These are phyloP conservation scores for Trematocara nigrifrons DNA, from an alignment of 2,113 vertebrate genomes.

Conservation along the genomic window DNA sequence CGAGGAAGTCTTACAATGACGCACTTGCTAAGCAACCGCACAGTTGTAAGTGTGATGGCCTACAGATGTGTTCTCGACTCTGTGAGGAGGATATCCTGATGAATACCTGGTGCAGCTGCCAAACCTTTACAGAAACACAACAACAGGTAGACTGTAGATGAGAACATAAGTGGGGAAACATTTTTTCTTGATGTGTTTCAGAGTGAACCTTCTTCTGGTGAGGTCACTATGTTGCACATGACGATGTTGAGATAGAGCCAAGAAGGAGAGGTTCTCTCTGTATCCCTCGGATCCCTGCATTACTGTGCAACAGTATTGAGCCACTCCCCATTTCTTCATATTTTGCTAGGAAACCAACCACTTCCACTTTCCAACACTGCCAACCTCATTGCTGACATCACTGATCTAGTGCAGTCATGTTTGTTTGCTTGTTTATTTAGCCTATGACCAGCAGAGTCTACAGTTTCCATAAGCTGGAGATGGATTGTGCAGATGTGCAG, in stretches of 20 bases:
- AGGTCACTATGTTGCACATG: not conserved
- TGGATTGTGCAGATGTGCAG: not conserved
- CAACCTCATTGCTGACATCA: not conserved
- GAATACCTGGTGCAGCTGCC: not conserved
- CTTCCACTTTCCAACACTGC: not conserved
- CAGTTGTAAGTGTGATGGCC: not conserved
- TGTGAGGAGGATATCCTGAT: slow-evolving; percentile 16
- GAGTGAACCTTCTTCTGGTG: not conserved
- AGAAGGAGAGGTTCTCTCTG: not conserved
- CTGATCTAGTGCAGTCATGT: not conserved
- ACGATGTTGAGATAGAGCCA: not conserved
- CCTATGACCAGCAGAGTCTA: not conserved
- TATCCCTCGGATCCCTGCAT: not conserved
- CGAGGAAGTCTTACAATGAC: not conserved
- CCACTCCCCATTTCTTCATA: not conserved
- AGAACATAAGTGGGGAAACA: not conserved
- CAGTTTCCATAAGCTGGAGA: not conserved
- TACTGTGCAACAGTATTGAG: not conserved
- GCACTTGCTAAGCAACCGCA: not conserved
- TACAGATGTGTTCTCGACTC: slow-evolving; percentile 25
- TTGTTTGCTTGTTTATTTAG: not conserved
- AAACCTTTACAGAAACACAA: not conserved
- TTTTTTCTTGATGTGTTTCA: not conserved
- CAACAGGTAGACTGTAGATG: not conserved
- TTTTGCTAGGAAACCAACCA: not conserved